Evolutionary conservation across 1,140 invertebrate genomes (phyloP).

Genomic region (Cherax destructor): DNA sequence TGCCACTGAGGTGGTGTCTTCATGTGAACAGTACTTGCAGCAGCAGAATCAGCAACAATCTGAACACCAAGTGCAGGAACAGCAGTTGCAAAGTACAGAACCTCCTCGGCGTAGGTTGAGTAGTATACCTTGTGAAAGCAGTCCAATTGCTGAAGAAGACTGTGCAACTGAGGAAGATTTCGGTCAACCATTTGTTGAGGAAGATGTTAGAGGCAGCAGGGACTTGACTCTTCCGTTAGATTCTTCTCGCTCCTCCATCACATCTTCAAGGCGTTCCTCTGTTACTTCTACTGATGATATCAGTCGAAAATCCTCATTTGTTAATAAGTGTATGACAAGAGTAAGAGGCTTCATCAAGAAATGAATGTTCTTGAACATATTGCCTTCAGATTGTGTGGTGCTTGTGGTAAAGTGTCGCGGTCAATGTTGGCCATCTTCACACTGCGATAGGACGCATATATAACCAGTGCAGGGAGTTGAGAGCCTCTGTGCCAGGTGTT

Average conservation of each 20-base stretch:
- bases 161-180: slow-evolving; percentile 38
- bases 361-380: not conserved
- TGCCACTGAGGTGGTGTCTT: slow-evolving; percentile 57
- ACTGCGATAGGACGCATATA: slow-evolving; percentile 5
- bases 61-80: slow-evolving; percentile 2
- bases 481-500: slow-evolving; percentile 27
- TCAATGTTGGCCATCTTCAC: not conserved
- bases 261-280: slow-evolving; percentile 56
- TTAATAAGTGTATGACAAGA: slow-evolving; percentile 62
- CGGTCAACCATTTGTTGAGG: not conserved
- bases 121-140: slow-evolving; percentile 62
- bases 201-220: not conserved
- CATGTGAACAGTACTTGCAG: slow-evolving; percentile 66
- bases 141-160: slow-evolving; percentile 62
- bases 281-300: slow-evolving; percentile 44
- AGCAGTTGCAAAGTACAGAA: slow-evolving; percentile 24
- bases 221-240: not conserved
- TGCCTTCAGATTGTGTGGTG: not conserved
- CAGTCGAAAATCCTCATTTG: slow-evolving; percentile 56
- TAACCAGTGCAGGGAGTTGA: slow-evolving; percentile 66
- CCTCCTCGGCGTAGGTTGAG: slow-evolving; percentile 45
- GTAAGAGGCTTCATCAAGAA: slow-evolving; percentile 63
- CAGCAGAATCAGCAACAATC: slow-evolving; percentile 37
- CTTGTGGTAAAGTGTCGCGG: not conserved
- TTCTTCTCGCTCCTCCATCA: slow-evolving; percentile 40